Conservation (phyloP, 1,140 invertebrate genomes). For the Apis florea region DNA sequence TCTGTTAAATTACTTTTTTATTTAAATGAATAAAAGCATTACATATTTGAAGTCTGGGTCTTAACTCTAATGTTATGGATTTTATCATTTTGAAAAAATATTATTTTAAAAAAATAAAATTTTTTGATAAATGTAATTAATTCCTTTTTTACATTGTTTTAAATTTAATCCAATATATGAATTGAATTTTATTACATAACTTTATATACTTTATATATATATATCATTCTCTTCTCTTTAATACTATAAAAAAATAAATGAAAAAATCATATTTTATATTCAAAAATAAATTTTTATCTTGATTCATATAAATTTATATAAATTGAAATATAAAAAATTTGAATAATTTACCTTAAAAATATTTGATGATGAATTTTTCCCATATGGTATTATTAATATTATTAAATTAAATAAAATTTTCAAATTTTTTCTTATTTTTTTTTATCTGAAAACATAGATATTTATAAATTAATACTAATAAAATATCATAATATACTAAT, state of each 20-base stretch:
- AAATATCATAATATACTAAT: neutral
- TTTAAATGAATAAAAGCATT: conserved; percentile 71
- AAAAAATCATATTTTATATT: neutral
- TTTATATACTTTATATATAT: neutral
- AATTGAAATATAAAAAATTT: neutral
- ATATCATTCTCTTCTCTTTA: neutral
- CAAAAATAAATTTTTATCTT: conserved; percentile 14
- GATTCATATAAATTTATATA: neutral
- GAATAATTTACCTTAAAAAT: conserved; percentile 17
- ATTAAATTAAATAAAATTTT: neutral
- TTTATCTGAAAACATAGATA: conserved; percentile 8
- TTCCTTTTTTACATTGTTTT: neutral
- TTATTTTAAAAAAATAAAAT: neutral
- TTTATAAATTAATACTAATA: neutral
- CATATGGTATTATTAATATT: neutral
- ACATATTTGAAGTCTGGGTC: conserved; percentile 70
- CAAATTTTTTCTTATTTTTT: neutral
- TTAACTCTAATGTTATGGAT: conserved; percentile 73
- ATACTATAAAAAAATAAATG: neutral
- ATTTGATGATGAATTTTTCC: neutral
- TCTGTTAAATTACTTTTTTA: conserved; percentile 49
- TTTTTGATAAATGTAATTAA: neutral
- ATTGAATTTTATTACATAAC: too few species aligned
- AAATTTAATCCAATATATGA: neutral
- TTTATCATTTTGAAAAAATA: conserved; percentile 61